Conservation (phyloP, 1,140 invertebrate genomes). For the Geopemphigus sp. region DNA sequence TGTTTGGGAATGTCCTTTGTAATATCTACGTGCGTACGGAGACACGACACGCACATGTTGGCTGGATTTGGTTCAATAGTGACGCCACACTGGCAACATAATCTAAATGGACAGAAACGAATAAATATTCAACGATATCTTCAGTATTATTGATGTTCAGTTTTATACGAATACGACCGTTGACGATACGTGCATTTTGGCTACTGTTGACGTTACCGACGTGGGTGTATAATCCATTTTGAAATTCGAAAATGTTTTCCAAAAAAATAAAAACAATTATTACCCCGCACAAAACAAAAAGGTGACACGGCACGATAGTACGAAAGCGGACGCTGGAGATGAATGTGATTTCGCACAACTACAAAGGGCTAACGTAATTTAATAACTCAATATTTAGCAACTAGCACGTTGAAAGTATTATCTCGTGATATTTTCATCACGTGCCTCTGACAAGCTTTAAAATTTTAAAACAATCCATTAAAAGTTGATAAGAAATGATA, state of each 20-base stretch:
- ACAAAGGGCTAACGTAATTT: too few species aligned
- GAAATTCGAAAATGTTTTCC: not conserved
- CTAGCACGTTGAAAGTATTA: too few species aligned
- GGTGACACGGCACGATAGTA: too few species aligned
- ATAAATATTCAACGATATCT: not conserved
- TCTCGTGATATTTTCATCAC: too few species aligned
- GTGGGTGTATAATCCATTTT: constrained; percentile 23
- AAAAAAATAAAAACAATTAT: too few species aligned
- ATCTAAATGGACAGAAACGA: constrained; percentile 57
- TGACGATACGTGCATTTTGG: constrained; percentile 15
- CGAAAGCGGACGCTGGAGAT: too few species aligned
- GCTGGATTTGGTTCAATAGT: constrained; percentile 89
- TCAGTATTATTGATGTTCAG: not conserved
- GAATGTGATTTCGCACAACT: too few species aligned
- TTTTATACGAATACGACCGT: not conserved
- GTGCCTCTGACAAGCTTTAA: too few species aligned
- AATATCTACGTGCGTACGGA: constrained; percentile 88
- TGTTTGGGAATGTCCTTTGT: constrained; percentile 96
- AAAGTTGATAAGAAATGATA: too few species aligned
- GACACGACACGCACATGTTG: constrained; percentile 95
- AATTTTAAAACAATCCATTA: too few species aligned
- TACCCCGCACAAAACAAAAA: too few species aligned
- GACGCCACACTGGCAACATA: constrained; percentile 79
- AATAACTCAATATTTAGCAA: too few species aligned
- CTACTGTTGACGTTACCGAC: constrained; percentile 7